Base-by-base conservation (phyloP, 2,888 invertebrate genomes). In the Pachydiplax longipennis region DNA sequence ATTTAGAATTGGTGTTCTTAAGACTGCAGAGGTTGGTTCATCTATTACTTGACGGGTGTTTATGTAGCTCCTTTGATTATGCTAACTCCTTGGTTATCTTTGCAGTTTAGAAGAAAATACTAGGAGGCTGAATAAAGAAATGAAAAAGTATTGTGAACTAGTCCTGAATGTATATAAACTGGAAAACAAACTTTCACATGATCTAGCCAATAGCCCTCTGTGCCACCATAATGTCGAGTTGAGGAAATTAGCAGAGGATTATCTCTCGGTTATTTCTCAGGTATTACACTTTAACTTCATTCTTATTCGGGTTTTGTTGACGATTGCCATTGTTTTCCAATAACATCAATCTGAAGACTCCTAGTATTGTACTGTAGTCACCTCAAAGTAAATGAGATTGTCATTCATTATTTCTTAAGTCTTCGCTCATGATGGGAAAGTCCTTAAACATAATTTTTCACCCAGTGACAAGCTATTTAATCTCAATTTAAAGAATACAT, bases 221-320 rank as follows among this genome's bases (percentile, higher is more conserved):
- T 94, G 94, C 61, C 94, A 94, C 87, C 92, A 94, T 37, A 93
- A 93, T 91, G 93, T 94, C 81, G 93, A 94, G 53, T 93, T 94
- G 25, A 93, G 94, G 91, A 93, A 92, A 35, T 92, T 94, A 25
- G 93, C 94, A 0, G 94, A 94, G 92, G 94, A 94, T 48, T 95
- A 95, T 92, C 94, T 94, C 92, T 94, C 94, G 13, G 94, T 94
- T 87, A 94, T 94, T 25, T 93, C 93, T 22, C 93, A 94, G 92
- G 93, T 94, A 92, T 91, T 87, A 87, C 87, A 10, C 35, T 3
- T 31, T 80, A 80, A 15, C 0, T 73, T 37, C 1, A 18, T 37
- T 8, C 0, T 18, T 10, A 80, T 18, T 37, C 15, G 13, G 15
- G 8, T 12, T 0, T 37, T 5, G 18, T 35, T 31, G 18, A 15